Percentiles rank a stretch among this genome's conserved stretches.
Conservation (phyloP, 2,888 invertebrate species). For the Argyresthia albistria region DNA sequence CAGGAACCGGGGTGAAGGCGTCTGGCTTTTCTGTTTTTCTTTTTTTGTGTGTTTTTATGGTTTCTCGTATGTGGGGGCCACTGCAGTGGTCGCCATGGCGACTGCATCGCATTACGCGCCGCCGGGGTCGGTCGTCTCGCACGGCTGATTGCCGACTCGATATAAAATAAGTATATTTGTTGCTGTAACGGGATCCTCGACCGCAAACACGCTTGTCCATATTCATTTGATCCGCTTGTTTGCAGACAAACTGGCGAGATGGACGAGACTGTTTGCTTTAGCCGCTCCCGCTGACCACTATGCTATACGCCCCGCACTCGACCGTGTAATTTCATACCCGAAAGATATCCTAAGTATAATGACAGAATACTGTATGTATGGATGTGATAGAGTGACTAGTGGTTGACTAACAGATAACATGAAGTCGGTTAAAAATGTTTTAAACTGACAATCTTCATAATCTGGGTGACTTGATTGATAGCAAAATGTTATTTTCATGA, state of each 20-base stretch:
- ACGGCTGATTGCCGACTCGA: slow-evolving; percentile 26
- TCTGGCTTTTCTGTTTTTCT: slow-evolving; percentile 57
- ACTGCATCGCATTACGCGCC: slow-evolving; percentile 58
- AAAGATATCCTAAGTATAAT: too few species aligned
- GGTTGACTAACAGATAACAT: too few species aligned
- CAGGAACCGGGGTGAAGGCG: slow-evolving; percentile 64
- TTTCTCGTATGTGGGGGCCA: slow-evolving; percentile 51
- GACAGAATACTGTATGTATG: too few species aligned
- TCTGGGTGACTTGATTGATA: too few species aligned
- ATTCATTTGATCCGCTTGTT: slow-evolving; percentile 62
- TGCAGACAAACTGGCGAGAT: slow-evolving; percentile 60
- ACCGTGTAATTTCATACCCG: slow-evolving; percentile 40
- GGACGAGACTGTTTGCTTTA: slow-evolving; percentile 35
- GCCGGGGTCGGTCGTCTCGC: slow-evolving; percentile 23
- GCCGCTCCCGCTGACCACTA: background rate
- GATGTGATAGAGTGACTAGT: too few species aligned
- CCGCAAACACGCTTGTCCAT: slow-evolving; percentile 57
- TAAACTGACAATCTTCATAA: too few species aligned
- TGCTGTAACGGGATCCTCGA: slow-evolving; percentile 56
- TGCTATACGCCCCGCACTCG: background rate
- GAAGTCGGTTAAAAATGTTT: too few species aligned
- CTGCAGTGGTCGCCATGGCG: slow-evolving; percentile 55
- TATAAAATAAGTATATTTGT: slow-evolving; percentile 54
- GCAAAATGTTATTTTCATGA: too few species aligned
- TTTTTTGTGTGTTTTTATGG: slow-evolving; percentile 54